A percentile compares a stretch with the other conserved stretches of the same genome.
Conservation (phyloP, 2,888 invertebrate genomes). For the Drosophila cyrtoloma region DNA sequence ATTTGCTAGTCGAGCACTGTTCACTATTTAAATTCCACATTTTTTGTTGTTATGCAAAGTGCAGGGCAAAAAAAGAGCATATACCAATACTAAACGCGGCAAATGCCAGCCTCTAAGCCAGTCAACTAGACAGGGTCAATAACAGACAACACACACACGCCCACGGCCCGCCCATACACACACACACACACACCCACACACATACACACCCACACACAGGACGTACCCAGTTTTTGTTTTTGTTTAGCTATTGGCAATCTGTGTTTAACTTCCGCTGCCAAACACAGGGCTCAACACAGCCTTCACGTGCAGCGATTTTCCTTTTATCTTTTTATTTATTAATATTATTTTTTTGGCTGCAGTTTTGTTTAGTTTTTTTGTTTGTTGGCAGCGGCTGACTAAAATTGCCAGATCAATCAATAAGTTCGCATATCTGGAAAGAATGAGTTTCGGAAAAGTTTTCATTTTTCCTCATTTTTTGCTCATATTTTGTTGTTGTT, state of each 20-base stretch:
- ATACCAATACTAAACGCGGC: conserved; percentile 27
- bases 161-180: background rate
- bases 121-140: conserved; percentile 34
- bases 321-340: conserved; percentile 5
- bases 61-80: conserved; percentile 9
- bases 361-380: conserved; percentile 26
- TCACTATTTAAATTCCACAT: background rate
- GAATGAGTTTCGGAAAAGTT: conserved; percentile 55
- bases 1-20: conserved; percentile 4
- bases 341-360: conserved; percentile 3
- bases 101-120: conserved; percentile 36
- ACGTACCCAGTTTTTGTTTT: conserved; percentile 20
- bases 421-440: conserved; percentile 64
- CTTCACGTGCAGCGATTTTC: conserved; percentile 30
- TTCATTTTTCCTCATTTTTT: background rate
- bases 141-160: background rate
- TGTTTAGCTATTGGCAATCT: conserved; percentile 67
- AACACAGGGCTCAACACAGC: conserved; percentile 24
- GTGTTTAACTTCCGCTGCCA: conserved; percentile 65
- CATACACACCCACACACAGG: background rate
- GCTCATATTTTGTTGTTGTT: background rate
- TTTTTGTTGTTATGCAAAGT: conserved; percentile 13
- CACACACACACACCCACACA: background rate
- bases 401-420: conserved; percentile 64
- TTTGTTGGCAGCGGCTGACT: conserved; percentile 27